phyloP scores from a whole-genome alignment of 2,888 invertebrate species.

The Zygogramma bicolorata region DNA sequence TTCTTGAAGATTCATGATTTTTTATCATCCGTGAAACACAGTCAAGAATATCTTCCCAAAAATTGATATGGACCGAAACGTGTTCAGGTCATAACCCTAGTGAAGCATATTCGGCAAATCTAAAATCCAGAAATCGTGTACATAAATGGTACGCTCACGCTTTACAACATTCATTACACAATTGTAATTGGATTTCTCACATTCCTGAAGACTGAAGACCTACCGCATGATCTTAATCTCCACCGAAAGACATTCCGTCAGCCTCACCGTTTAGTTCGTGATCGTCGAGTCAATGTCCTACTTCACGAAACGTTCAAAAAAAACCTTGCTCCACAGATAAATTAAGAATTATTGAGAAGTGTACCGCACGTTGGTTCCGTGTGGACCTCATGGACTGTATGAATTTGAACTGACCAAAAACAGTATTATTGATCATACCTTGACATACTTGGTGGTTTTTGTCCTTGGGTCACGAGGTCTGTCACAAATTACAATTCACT shows the following conservation, averaged over 20 bases:
- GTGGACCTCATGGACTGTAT: too few species aligned
- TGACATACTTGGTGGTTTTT: too few species aligned
- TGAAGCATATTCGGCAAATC: background rate
- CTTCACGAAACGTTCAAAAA: background rate
- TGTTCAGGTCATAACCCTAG: background rate
- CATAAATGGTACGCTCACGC: background rate
- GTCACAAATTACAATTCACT: too few species aligned
- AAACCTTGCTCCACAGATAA: background rate
- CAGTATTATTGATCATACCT: too few species aligned
- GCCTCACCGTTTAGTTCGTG: background rate
- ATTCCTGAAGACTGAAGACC: background rate
- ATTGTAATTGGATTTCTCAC: slow-evolving; percentile 2
- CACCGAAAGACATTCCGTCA: background rate
- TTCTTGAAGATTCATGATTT: too few species aligned
- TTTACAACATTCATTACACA: background rate
- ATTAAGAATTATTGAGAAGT: background rate
- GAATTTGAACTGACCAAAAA: too few species aligned
- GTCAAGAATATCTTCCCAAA: too few species aligned
- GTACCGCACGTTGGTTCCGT: too few species aligned
- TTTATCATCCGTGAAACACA: too few species aligned
- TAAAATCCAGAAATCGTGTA: background rate
- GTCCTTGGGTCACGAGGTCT: too few species aligned
- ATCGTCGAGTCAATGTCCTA: background rate
- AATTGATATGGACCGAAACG: background rate
- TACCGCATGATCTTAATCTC: background rate